phyloP scores from a whole-genome alignment of 2,888 invertebrate genomes.

The Elysia crispata region DNA sequence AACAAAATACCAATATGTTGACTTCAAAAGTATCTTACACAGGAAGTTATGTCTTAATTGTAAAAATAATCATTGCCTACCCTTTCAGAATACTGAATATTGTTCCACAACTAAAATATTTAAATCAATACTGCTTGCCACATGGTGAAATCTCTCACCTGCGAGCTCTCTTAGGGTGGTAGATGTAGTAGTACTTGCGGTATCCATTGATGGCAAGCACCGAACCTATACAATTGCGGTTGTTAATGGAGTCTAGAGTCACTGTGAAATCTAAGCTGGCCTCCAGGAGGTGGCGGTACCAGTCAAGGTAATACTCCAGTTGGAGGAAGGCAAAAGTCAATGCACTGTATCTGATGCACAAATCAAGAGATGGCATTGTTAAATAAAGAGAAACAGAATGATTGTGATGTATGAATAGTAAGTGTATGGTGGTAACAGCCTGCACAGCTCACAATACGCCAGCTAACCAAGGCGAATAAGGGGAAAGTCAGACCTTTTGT shows the following conservation, averaged over 20 bases:
- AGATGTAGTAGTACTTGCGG: slow-evolving; percentile 98
- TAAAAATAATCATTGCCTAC: too few relatives aligned
- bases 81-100: too few relatives aligned
- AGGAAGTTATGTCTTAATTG: too few relatives aligned
- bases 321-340: slow-evolving; percentile 95
- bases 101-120: too few relatives aligned
- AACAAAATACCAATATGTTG: too few relatives aligned
- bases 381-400: not conserved
- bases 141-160: too few relatives aligned
- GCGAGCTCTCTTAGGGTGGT: slow-evolving; percentile 82
- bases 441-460: not conserved
- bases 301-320: slow-evolving; percentile 92
- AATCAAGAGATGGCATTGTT: not conserved
- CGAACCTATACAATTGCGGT: slow-evolving; percentile 90
- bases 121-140: too few relatives aligned
- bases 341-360: slow-evolving; percentile 90
- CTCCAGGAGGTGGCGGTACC: slow-evolving; percentile 94
- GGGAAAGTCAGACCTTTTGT: slow-evolving; percentile 72
- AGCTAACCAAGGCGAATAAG: not conserved
- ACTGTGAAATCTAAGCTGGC: slow-evolving; percentile 84
- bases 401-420: not conserved
- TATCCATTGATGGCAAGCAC: slow-evolving; percentile 97
- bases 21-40: too few relatives aligned
- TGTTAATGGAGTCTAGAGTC: slow-evolving; percentile 90
- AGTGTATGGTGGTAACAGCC: not conserved